A percentile compares a stretch with the other conserved stretches of the same genome.
These are phyloP conservation scores for Cydia pomonella DNA, from an alignment of 1,140 invertebrate genomes.

Conservation along the genomic window DNA sequence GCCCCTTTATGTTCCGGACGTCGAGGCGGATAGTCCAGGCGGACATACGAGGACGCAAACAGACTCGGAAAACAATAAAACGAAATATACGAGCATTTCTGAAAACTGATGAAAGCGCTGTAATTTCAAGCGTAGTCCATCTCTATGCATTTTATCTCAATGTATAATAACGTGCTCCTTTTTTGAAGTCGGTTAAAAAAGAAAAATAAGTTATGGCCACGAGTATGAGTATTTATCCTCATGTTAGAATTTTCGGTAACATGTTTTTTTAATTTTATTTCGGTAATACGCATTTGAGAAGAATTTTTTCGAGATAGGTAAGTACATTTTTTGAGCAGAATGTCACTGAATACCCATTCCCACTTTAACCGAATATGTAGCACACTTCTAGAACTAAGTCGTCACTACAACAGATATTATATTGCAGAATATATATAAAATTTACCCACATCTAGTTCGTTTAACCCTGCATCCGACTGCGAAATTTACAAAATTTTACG, in stretches of 20 bases:
- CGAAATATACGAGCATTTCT: constrained; percentile 2
- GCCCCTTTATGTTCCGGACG: constrained; percentile 13
- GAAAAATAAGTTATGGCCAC: too few species aligned
- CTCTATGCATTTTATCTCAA: not conserved
- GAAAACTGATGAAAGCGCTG: not conserved
- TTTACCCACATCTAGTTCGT: not conserved
- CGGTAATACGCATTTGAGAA: too few species aligned
- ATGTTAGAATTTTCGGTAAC: too few species aligned
- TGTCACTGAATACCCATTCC: not conserved
- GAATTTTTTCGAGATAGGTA: too few species aligned
- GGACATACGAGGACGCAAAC: constrained; percentile 10
- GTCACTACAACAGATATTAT: not conserved
- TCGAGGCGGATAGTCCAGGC: not conserved
- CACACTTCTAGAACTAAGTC: not conserved
- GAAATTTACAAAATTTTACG: constrained; percentile 16
- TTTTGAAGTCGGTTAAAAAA: too few species aligned
- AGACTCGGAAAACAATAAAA: constrained; percentile 5
- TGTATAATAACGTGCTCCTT: not conserved
- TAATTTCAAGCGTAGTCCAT: not conserved
- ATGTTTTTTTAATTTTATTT: too few species aligned
- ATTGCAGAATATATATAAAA: constrained; percentile 1
- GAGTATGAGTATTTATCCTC: too few species aligned
- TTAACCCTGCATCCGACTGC: constrained; percentile 6
- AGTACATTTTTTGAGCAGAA: not conserved
- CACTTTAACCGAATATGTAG: not conserved